Base-by-base conservation (phyloP, 2,113 vertebrate genomes). In the Hiodon alosoides region DNA sequence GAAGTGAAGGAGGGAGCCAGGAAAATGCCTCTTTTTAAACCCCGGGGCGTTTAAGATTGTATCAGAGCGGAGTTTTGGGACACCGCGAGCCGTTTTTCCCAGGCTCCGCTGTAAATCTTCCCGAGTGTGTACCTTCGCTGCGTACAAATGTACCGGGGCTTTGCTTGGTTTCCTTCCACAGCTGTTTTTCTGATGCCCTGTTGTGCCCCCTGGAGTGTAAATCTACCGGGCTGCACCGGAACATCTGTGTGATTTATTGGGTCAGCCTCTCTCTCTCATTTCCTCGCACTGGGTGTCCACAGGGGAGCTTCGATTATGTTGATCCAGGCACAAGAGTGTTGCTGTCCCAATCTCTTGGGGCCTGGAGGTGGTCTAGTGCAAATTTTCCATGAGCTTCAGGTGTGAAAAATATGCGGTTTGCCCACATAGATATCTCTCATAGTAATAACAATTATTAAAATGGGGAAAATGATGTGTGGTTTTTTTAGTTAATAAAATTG, bases 1-100 rank as follows among this genome's bases (percentile, higher is more conserved):
- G 59, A 60, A 60, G 8, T 79, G 76, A 31, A 2, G 31, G 31
- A 31, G 31, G 31, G 31, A 31, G 31, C 31, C 31, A 31, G 31
- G 31, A 31, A 31, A 31, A 31, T 31, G 31, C 16, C 17, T 54
- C 16, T 70, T 17, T 84, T 80, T 31, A 79, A 80, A 76, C 83
- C 73, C 79, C 81, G 79, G 82, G 79, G 79, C 47, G 62, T 76
- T 80, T 83, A 82, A 83, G 83, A 85, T 88, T 85, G 76, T 86
- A 85, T 86, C 84, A 85, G 75, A 80, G 81, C 84, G 78, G 72
- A 81, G 81, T 78, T 83, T 83, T 80, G 70, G 84, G 79, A 76
- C 65, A 74, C 73, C 80, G 65, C 77, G 77, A 31, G 31, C 31
- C 31, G 31, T 31, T 31, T 31, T 31, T 31, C 31, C 31, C 31